Conservation (phyloP, 1,140 invertebrate genomes). For the Daktulosphaira vitifoliae region DNA sequence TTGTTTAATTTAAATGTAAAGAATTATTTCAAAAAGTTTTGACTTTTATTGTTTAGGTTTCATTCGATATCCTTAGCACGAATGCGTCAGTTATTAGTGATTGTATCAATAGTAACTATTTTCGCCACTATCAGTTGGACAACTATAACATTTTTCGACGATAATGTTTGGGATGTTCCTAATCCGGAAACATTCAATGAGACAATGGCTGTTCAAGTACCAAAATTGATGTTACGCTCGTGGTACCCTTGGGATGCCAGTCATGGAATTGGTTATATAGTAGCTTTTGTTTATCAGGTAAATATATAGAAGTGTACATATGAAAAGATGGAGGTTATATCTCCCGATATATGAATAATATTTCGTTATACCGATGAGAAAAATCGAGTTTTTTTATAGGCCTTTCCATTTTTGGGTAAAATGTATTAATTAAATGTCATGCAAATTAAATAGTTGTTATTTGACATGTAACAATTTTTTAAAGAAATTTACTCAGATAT, state of each 20-base stretch:
- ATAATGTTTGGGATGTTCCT: conserved; percentile 55
- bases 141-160: conserved; percentile 65
- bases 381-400: no score
- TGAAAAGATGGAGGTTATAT: no score
- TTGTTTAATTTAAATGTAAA: no score
- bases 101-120: conserved; percentile 54
- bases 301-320: conserved; percentile 13
- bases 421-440: no score
- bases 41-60: no score
- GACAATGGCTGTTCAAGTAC: conserved; percentile 57
- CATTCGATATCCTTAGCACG: conserved; percentile 64
- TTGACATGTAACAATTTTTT: no score
- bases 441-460: no score
- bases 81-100: conserved; percentile 61
- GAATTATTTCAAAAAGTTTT: no score
- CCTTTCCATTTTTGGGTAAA: no score
- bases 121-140: conserved; percentile 53
- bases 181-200: conserved; percentile 61
- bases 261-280: conserved; percentile 54
- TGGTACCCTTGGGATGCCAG: conserved; percentile 67
- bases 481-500: no score
- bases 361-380: no score
- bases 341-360: no score
- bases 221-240: conserved; percentile 61
- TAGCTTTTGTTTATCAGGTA: conserved; percentile 59